Base-by-base conservation (phyloP, 2,888 invertebrate species). In the Mimachlamys varia region DNA sequence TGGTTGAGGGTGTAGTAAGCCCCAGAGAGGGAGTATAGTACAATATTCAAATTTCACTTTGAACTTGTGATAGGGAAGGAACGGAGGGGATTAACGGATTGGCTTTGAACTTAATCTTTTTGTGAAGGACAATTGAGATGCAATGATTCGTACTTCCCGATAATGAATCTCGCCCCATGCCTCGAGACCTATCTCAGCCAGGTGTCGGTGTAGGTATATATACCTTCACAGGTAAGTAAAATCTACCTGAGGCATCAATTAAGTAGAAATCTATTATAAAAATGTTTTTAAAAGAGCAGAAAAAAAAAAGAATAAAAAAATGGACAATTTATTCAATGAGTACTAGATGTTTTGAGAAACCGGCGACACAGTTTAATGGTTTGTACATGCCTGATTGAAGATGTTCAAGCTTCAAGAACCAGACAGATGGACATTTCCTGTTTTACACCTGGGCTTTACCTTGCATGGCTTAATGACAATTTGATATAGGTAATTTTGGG, bases 1-100 rank as follows among this genome's bases (percentile, higher is more conserved):
- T 76, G 76, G 76, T 76, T 33, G 27, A 27, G 76, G 7, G 53
- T 17, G 53, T 19, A 12, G 76, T 76, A 76, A 76, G 76, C 76
- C 33, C 62, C n/a, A 12, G 27, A 76, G 76, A 76, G 33, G 13
- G 27, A 27, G 76, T 10, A 76, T 33, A 76, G 76, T 76, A 76
- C 62, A 12, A 76, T 76, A 76, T 76, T 76, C 76, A 76, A 33
- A 76, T 76, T 76, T 76, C 76, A 76, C 76, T 76, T 76, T 76
- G 76, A 76, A 76, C 76, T 22, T 33, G 76, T 76, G 13, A 62
- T 22, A 62, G 62, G 62, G 62, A 62, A 62, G 62, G 62, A 62
- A 27, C 33, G 2, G 33, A 15, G 12, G 76, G 76, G 76, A 76
- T 76, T 76, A 76, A 76, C 76, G 76, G 76, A 76, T 76, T 76